Evolutionary conservation across 2,888 invertebrate genomes (phyloP).

Genomic region (Oegoconia quadripuncta): DNA sequence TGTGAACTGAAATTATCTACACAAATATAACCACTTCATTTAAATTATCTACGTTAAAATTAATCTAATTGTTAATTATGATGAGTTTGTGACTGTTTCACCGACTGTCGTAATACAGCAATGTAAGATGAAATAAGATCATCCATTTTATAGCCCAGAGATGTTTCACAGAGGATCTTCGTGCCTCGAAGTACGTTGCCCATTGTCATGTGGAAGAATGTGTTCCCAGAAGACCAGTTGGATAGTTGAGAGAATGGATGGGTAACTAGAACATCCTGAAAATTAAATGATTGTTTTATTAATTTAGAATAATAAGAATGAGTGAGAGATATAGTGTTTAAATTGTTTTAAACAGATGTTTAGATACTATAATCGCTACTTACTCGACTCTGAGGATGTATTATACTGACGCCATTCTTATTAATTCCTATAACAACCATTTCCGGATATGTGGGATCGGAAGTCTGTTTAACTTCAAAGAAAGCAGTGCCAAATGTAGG

Average conservation of each 20-base stretch:
- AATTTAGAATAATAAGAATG: too few relatives aligned
- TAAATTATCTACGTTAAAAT: too few relatives aligned
- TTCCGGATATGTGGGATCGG: constrained; percentile 92
- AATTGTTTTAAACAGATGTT: too few relatives aligned
- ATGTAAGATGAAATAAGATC: constrained; percentile 96
- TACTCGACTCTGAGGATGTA: constrained; percentile 93
- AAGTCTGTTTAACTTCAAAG: constrained; percentile 95
- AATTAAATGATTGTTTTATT: too few relatives aligned
- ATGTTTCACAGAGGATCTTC: constrained; percentile 93
- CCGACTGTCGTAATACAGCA: constrained; percentile 69
- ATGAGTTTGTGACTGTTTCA: constrained; percentile 32
- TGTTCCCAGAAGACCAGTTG: constrained; percentile 97
- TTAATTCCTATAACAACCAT: constrained; percentile 94
- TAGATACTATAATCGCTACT: constrained; percentile 25
- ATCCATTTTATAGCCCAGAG: constrained; percentile 97
- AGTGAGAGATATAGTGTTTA: too few relatives aligned
- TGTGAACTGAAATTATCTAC: too few relatives aligned
- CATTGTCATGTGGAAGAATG: constrained; percentile 96
- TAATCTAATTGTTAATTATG: too few relatives aligned
- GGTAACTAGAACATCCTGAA: constrained; percentile 87
- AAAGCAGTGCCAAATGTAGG: constrained; percentile 97
- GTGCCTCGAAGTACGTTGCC: constrained; percentile 96
- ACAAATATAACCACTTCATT: too few relatives aligned
- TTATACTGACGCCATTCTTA: constrained; percentile 92
- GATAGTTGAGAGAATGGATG: constrained; percentile 93